Percentiles rank a stretch among this genome's conserved stretches.
Evolutionary conservation across 2,797 vertebrate species (phyloP).

Genomic region (Thripadectes ignobilis): DNA sequence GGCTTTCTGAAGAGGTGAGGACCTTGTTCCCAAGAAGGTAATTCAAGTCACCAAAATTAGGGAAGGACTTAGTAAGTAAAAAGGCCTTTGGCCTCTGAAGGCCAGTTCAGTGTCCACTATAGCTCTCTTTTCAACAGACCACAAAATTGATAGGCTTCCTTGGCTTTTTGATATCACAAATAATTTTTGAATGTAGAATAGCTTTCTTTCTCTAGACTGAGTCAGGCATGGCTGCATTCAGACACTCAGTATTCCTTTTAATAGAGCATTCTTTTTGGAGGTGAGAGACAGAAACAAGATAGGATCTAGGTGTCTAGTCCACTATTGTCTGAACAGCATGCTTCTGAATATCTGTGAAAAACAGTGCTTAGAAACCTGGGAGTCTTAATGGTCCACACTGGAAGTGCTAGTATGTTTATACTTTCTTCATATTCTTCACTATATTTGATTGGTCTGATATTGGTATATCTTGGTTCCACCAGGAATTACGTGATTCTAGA

Average conservation of each 20-base stretch:
- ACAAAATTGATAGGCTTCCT: background rate
- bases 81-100: background rate
- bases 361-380: background rate
- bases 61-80: background rate
- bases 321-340: background rate
- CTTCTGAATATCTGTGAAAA: background rate
- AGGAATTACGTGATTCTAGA: background rate
- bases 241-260: background rate
- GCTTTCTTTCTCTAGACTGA: background rate
- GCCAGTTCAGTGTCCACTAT: background rate
- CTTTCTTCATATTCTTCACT: background rate
- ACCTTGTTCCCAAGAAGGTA: background rate
- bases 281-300: background rate
- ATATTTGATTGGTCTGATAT: background rate
- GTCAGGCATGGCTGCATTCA: accelerated
- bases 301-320: background rate
- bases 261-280: background rate
- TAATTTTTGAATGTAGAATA: background rate
- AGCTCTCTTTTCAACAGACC: background rate
- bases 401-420: background rate
- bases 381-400: background rate
- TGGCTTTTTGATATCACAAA: background rate
- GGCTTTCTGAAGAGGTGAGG: background rate
- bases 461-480: background rate
- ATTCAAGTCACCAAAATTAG: background rate